Conservation (phyloP, 2,113 vertebrate genomes). For the Microtus pennsylvanicus region DNA sequence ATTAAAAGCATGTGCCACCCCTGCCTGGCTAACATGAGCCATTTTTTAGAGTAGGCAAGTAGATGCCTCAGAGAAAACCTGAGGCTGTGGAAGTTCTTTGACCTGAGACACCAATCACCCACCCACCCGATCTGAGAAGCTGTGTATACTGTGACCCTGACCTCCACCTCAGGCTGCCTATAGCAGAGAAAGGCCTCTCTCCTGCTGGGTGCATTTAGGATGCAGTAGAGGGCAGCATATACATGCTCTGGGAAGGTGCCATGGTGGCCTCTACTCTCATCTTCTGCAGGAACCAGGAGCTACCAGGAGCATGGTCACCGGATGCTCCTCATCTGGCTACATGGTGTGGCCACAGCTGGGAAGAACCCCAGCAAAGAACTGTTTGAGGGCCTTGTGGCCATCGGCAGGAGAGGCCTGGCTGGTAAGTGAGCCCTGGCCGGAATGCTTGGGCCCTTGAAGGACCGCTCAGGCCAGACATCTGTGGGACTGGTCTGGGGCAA, state of each 20-base stretch:
- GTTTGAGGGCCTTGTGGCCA: slow-evolving; percentile 92
- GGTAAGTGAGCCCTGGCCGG: slow-evolving; percentile 83
- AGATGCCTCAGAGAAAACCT: slow-evolving; percentile 16
- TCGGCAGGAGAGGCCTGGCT: slow-evolving; percentile 91
- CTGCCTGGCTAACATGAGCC: too few species aligned
- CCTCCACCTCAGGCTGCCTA: not conserved
- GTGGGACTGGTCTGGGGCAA: not conserved
- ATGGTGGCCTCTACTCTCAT: not conserved
- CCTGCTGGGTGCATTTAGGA: not conserved
- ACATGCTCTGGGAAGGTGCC: too few species aligned
- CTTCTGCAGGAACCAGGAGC: slow-evolving; percentile 90
- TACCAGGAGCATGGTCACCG: slow-evolving; percentile 93
- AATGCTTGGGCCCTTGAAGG: not conserved
- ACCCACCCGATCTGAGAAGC: not conserved
- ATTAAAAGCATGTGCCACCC: too few species aligned
- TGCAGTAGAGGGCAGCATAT: not conserved
- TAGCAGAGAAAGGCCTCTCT: not conserved
- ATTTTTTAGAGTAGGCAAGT: not conserved
- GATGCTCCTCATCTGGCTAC: slow-evolving; percentile 95
- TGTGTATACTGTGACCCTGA: not conserved
- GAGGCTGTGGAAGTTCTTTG: not conserved
- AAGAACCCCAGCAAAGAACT: slow-evolving; percentile 93
- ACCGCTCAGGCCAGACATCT: not conserved
- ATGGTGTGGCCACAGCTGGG: slow-evolving; percentile 86
- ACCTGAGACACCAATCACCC: not conserved